phyloP scores from a whole-genome alignment of 2,888 invertebrate species.

The Calameuta pallipes region DNA sequence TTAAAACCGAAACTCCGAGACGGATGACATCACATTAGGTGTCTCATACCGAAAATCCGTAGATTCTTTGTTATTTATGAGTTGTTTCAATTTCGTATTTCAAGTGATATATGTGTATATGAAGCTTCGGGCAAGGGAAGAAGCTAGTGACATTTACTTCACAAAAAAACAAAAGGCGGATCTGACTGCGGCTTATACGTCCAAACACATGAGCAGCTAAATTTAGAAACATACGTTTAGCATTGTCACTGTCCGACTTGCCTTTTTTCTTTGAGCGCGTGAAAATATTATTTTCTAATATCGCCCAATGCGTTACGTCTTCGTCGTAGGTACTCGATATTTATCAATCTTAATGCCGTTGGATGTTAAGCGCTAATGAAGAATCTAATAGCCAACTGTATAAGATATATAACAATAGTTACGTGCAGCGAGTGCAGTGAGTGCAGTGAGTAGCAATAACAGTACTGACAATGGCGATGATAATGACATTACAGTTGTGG shows the following conservation, averaged over 20 bases:
- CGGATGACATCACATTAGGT: neutral
- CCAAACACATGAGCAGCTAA: neutral
- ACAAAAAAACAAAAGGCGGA: neutral
- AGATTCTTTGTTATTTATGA: neutral
- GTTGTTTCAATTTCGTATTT: neutral
- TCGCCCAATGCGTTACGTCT: neutral
- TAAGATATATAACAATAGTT: neutral
- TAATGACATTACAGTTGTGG: neutral
- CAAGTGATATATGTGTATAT: neutral
- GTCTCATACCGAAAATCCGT: neutral
- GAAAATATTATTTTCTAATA: neutral
- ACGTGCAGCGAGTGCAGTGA: neutral
- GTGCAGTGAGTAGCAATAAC: constrained; percentile 13
- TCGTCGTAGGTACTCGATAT: neutral
- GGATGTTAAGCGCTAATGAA: neutral
- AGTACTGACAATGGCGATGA: neutral
- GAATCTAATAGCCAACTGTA: neutral
- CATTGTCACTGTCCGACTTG: neutral
- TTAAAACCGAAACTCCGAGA: neutral
- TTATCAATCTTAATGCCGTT: neutral
- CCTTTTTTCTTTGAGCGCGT: neutral
- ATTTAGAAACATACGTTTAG: neutral
- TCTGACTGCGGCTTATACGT: neutral
- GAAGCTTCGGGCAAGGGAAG: neutral
- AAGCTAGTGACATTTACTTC: neutral